Evolutionary conservation across 2,888 invertebrate genomes (phyloP), one percentile per base, ranked within the genome.

Genomic region (Dicycla oo): DNA sequence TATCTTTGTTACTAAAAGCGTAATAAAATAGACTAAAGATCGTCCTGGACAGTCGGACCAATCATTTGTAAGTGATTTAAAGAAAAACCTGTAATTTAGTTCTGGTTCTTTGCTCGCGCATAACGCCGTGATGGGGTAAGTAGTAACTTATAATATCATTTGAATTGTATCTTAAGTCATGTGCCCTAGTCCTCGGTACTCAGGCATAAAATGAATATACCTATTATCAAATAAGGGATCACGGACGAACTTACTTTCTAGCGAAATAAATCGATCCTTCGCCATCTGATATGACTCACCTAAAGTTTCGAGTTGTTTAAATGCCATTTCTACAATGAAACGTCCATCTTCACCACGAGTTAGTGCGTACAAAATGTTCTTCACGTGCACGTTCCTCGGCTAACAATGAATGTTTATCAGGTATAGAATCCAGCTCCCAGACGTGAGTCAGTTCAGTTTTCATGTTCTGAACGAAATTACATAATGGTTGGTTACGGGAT

Each of bases 371-470:
- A 49, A 68, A 74, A 43, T 43, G 65, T 49, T 62, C 53, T 51
- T 75, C 74, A 51, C 75, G 62, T 60, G 70, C 66, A 30, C 63
- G 66, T 54, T 69, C 69, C 56, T 74, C 69, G 23, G 26, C 23
- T 45, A 69, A 53, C 3, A 70, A 47, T 0, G 34, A 47, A 43
- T 69, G 64, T 57, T 66, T 65, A 8, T 65, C 65, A n/a, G 65
- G 56, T 54, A 65, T 65, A n/a, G 54, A 54, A 56, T 65, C 65
- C 6, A 65, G n/a, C 13, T 54, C 65, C 65, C 65, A 65, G 43
- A 65, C 54, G 8, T 54, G 54, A 30, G 54, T 56, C n/a, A 65
- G 65, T 56, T 54, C 65, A 65, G 45, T 3, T 54, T 56, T 65
- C 6, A 65, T 56, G 7, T 45, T 30, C 38, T 47, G 51, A 61